Base-by-base conservation (phyloP, 2,113 vertebrate genomes). In the Bothrops jararaca region DNA sequence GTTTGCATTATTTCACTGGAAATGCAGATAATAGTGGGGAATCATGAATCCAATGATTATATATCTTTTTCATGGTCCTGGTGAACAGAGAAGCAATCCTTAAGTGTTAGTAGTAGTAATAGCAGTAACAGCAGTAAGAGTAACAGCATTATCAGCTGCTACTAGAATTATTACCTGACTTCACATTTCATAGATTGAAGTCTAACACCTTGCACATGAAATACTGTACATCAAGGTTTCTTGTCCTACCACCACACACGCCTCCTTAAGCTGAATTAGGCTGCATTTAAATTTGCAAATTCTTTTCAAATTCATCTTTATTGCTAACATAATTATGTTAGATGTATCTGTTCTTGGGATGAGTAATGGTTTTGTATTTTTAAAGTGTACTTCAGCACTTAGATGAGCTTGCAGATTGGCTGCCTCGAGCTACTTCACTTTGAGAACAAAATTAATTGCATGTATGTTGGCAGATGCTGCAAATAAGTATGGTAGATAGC, bases 361-460 rank as follows among this genome's bases (percentile, higher is more conserved):
- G 4, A 93, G 18, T 95, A 94, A 88, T 60, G 5, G 24, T 52
- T 94, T 94, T 85, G n/a, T 95, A 92, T 94, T 95, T 94, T 88
- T 92, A 92, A 94, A 92, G 22, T 87, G 74, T 10, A 50, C 4
- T 90, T 94, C 91, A 88, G 34, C 91, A 64, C 26, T 64, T 54
- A 93, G 39, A 92, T 94, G 54, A 94, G 42, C 64, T 93, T 94
- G 11, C n/a, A 95, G 85, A 95, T 93, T 95, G 53, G 50, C 87
- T 95, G 60, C 52, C 54, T 95, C 26, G 3, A 95, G 64, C 56
- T 94, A 89, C 39, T 91, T 93, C 48, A 92, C 0, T 93, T 87
- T 50, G 89, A 94, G 94, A 90, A 93, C 26, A 96, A 95, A 96
- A 96, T 93, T 95, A 96, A 95, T 95, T 80, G 91, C 89, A 92